Base-by-base conservation (phyloP, 2,113 vertebrate species). In the Dicrurus megarhynchus region DNA sequence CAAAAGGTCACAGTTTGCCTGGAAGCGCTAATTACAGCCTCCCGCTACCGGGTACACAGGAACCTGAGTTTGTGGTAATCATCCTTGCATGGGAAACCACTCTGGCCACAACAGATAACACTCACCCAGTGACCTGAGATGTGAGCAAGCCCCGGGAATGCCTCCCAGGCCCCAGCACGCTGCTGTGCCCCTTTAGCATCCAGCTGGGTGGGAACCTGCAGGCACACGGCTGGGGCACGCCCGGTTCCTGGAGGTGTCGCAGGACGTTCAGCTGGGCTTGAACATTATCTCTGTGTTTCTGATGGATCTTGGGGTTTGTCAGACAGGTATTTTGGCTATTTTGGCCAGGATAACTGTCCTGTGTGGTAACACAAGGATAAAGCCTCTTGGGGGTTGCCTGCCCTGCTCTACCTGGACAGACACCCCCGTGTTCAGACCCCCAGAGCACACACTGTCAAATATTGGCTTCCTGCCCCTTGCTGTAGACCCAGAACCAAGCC, bases 71-170 rank as follows among this genome's bases (percentile, higher is more conserved):
- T 53, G 44, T 64, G 16, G n/a, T 49, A 91, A 89, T 85, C 84
- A 57, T n/a, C 74, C 82, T 33, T 13, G 52, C 50, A 20, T 42
- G 28, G 85, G 92, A 63, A 71, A 60, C 64, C 50, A 22, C 18
- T 22, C 93, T 96, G 94, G 84, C 37, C 93, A 90, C 87, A 60
- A 30, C 61, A 95, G 97, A 97, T 97, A 97, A 96, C 84, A 88
- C 75, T 41, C 81, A 65, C n/a, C 74, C 87, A 35, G 44, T 65
- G 95, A 83, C 81, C 92, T 42, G 53, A 35, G 86, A 27, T 11
- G 63, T 14, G 57, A 87, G 79, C 50, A 39, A 24, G 68, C 50
- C 57, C 71, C 0, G 2, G 89, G 44, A 68, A 13, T 33, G 56
- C 49, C 92, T 52, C 37, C 27, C 52, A 14, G 93, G 41, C 84